phyloP scores from a whole-genome alignment of 2,888 invertebrate genomes.

The Hypomecis punctinalis region DNA sequence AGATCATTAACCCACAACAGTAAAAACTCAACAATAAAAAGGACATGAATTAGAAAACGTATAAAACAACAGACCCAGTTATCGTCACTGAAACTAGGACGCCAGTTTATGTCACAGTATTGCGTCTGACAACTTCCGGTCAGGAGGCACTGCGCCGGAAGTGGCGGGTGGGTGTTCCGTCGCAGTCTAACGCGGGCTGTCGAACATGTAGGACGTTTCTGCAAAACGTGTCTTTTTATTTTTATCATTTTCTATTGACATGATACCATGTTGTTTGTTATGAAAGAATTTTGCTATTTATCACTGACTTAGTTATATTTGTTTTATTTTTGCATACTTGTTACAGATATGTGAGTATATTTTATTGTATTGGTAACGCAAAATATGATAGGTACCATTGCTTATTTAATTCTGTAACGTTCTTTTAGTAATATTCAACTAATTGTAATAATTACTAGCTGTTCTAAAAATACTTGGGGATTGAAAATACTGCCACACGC shows the following conservation, averaged over 20 bases:
- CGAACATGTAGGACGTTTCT: conserved; percentile 51
- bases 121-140: conserved; percentile 51
- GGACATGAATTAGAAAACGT: conserved; percentile 37
- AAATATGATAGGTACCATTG: no score
- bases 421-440: no score
- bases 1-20: not conserved
- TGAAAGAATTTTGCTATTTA: no score
- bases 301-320: no score
- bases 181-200: conserved; percentile 49
- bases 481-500: no score
- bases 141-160: conserved; percentile 35
- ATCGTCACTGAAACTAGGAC: conserved; percentile 51
- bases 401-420: no score
- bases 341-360: no score
- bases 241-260: not conserved
- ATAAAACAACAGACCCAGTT: conserved; percentile 45
- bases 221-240: not conserved
- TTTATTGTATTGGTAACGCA: no score
- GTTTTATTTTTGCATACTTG: no score
- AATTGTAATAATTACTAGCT: no score
- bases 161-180: conserved; percentile 35
- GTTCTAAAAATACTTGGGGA: no score
- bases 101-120: conserved; percentile 46
- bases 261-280: no score
- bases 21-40: conserved; percentile 33